Evolutionary conservation across 92 coral and sea anemone species (phyloP).

Genomic region (Anthopleura xanthogrammica): DNA sequence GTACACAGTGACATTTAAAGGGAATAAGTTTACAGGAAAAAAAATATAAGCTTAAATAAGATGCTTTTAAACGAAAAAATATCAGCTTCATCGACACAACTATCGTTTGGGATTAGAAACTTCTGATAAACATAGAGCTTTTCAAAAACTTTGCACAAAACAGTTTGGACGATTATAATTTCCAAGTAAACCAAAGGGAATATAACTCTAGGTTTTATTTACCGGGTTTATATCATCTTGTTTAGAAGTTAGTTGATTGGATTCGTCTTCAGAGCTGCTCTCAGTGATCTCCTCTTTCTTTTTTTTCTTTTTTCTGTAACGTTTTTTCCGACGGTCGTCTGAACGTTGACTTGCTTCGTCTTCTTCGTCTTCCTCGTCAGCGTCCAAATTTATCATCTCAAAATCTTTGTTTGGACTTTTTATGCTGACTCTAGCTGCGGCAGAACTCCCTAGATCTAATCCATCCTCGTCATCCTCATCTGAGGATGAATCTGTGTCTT

Average conservation of each 20-base stretch:
- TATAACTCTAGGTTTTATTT: conserved; percentile 10
- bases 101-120: background rate
- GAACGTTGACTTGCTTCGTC: conserved; percentile 71
- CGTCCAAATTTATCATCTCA: conserved; percentile 90
- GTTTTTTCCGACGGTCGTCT: conserved; percentile 66
- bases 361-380: conserved; percentile 88
- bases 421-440: conserved; percentile 51
- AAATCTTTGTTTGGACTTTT: conserved; percentile 57
- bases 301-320: conserved; percentile 79
- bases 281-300: conserved; percentile 69
- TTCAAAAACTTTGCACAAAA: background rate
- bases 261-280: conserved; percentile 95
- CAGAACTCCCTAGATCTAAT: conserved; percentile 68
- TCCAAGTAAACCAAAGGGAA: background rate
- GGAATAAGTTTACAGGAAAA: background rate
- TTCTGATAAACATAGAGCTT: background rate
- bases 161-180: background rate
- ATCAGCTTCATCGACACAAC: background rate
- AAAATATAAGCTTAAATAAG: background rate
- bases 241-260: conserved; percentile 31
- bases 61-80: background rate
- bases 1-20: background rate
- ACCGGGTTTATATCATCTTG: conserved; percentile 77
- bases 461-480: conserved; percentile 66
- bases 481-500: conserved; percentile 32